phyloP scores from a whole-genome alignment of 2,888 invertebrate species.

The Ennomos fuscantarius region DNA sequence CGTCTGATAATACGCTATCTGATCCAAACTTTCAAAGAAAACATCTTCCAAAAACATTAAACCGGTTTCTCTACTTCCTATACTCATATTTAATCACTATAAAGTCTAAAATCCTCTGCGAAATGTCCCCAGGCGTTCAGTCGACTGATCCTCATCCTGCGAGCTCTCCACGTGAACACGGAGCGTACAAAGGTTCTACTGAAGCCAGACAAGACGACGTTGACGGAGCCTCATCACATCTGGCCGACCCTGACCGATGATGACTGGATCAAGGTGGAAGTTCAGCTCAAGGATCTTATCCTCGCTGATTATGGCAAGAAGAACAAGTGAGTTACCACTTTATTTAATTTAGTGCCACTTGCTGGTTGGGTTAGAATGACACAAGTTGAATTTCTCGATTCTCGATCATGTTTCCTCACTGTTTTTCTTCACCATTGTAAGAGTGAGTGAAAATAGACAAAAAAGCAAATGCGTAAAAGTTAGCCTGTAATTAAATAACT shows the following conservation, averaged over 20 bases:
- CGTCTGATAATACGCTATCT: conserved; percentile 70
- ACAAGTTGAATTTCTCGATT: no score
- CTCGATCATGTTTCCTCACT: no score
- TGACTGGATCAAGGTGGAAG: conserved; percentile 99
- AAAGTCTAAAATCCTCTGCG: neutral
- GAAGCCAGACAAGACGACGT: conserved; percentile 99
- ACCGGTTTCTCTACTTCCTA: no score
- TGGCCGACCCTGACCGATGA: conserved; percentile 99
- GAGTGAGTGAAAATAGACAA: no score
- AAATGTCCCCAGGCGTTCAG: conserved; percentile 92
- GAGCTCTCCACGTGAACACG: conserved; percentile 99
- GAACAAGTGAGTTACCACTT: conserved; percentile 90
- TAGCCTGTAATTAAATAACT: no score
- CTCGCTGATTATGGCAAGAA: conserved; percentile 99
- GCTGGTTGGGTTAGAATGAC: no score
- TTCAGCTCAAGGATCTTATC: conserved; percentile 98
- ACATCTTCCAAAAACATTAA: no score
- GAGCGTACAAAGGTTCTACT: conserved; percentile 99
- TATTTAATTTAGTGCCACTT: no score
- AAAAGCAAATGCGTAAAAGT: no score
- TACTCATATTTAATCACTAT: no score
- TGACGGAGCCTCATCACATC: conserved; percentile 99
- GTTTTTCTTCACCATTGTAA: no score
- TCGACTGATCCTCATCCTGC: conserved; percentile 96
- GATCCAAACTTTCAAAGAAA: conserved; percentile 45